These are phyloP conservation scores for Rostratula benghalensis DNA, from an alignment of 2,113 vertebrate species.

Conservation along the genomic window DNA sequence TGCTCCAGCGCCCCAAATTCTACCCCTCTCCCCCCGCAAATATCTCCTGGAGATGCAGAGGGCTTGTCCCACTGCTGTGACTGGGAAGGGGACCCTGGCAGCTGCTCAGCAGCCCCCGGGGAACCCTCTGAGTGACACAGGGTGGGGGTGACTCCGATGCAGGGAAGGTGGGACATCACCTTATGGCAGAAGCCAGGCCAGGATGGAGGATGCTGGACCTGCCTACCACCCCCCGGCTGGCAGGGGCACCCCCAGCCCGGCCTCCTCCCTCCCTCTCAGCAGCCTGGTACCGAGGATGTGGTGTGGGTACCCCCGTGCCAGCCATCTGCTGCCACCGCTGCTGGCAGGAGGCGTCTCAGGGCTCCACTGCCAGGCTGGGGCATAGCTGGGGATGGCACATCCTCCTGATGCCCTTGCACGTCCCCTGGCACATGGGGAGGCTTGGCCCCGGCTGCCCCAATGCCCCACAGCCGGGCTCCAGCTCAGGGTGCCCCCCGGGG, in stretches of 20 bases:
- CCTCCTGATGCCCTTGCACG: accelerated
- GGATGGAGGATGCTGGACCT: not conserved
- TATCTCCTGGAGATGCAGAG: not conserved
- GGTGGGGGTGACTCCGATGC: accelerated
- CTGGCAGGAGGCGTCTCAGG: not conserved
- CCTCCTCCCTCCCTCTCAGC: accelerated
- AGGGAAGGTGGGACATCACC: accelerated
- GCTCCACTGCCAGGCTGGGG: not conserved
- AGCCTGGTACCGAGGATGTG: not conserved
- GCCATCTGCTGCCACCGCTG: not conserved
- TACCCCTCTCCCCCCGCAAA: too few species aligned
- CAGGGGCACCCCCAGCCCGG: accelerated
- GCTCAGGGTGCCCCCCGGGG: not conserved
- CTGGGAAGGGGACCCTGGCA: not conserved
- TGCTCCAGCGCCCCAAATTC: not conserved
- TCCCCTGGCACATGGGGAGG: accelerated
- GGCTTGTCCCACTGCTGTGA: not conserved
- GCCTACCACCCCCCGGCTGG: accelerated
- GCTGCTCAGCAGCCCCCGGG: not conserved
- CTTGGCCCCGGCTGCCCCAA: accelerated
- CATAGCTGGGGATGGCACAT: accelerated
- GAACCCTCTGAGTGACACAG: accelerated
- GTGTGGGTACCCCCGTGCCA: accelerated
- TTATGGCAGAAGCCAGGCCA: accelerated
- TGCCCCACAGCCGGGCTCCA: accelerated